Percentiles rank a stretch among this genome's conserved stretches.
Evolutionary conservation across 1,140 invertebrate genomes (phyloP).

Genomic region (Sweltsa coloradensis): DNA sequence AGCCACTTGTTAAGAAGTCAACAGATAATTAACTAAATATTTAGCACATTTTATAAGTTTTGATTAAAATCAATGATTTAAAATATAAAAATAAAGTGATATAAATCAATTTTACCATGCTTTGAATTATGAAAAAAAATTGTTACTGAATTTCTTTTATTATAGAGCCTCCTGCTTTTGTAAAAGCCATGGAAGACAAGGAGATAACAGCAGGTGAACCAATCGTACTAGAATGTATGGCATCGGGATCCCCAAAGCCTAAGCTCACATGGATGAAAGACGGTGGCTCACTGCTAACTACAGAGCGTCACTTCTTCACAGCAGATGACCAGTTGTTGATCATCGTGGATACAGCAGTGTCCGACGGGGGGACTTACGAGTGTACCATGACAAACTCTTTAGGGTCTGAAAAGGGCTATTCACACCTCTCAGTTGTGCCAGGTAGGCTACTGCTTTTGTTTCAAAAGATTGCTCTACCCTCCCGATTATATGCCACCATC

Average conservation of each 20-base stretch:
- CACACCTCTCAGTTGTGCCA: slow-evolving; percentile 40
- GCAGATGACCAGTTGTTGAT: slow-evolving; percentile 76
- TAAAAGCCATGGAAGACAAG: slow-evolving; percentile 73
- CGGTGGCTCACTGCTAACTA: slow-evolving; percentile 51
- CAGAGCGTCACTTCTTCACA: slow-evolving; percentile 69
- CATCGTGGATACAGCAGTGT: slow-evolving; percentile 61
- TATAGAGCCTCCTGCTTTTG: slow-evolving; percentile 70
- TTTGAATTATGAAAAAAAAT: slow-evolving; percentile 2
- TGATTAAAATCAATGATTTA: too few species aligned
- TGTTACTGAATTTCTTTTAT: not conserved
- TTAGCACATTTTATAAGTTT: too few species aligned
- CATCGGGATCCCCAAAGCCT: slow-evolving; percentile 73
- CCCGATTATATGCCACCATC: too few species aligned
- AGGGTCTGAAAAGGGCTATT: slow-evolving; percentile 45
- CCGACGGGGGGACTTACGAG: slow-evolving; percentile 75
- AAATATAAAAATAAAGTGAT: not conserved
- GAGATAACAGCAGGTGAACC: slow-evolving; percentile 63
- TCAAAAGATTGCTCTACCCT: not conserved
- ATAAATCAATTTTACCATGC: not conserved
- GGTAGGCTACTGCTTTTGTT: slow-evolving; percentile 27
- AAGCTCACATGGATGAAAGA: slow-evolving; percentile 84
- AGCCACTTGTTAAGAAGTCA: too few species aligned
- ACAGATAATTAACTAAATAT: too few species aligned
- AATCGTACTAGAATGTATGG: slow-evolving; percentile 78
- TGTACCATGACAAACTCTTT: slow-evolving; percentile 80